Conservation (phyloP, 2,797 vertebrate genomes). For the Dromococcyx pavoninus region DNA sequence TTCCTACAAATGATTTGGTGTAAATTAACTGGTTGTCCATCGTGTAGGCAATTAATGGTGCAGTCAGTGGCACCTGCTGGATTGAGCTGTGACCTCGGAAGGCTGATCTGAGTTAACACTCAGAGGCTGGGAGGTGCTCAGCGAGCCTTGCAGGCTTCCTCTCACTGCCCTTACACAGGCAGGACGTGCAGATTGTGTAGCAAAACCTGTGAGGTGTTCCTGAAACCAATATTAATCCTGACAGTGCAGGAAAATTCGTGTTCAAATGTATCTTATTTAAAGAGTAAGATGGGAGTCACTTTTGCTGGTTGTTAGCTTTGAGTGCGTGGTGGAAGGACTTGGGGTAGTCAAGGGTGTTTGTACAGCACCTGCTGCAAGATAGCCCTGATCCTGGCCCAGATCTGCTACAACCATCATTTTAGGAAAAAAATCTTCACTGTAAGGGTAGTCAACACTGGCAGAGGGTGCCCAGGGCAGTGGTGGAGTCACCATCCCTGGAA, state of each 20-base stretch:
- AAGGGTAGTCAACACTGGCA: no score
- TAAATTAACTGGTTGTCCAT: neutral
- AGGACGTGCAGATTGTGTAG: rapidly evolving
- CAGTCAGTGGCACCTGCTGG: neutral
- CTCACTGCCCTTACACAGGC: rapidly evolving
- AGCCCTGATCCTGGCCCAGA: neutral
- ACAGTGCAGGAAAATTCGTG: neutral
- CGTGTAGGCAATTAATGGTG: neutral
- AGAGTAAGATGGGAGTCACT: neutral
- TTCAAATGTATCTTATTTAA: neutral
- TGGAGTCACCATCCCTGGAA: no score
- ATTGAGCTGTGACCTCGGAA: neutral
- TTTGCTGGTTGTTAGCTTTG: neutral
- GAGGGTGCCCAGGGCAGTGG: no score
- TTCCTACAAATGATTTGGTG: neutral
- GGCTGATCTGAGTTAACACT: neutral
- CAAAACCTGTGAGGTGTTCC: neutral
- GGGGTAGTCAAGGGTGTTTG: no score
- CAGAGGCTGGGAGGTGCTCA: neutral
- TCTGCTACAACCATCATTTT: neutral
- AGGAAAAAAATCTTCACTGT: no score
- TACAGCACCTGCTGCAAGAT: neutral
- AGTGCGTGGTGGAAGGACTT: rapidly evolving
- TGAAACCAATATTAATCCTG: neutral
- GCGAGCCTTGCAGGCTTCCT: neutral